Conservation (phyloP, 2,888 invertebrate genomes). For the Seira musarum region DNA sequence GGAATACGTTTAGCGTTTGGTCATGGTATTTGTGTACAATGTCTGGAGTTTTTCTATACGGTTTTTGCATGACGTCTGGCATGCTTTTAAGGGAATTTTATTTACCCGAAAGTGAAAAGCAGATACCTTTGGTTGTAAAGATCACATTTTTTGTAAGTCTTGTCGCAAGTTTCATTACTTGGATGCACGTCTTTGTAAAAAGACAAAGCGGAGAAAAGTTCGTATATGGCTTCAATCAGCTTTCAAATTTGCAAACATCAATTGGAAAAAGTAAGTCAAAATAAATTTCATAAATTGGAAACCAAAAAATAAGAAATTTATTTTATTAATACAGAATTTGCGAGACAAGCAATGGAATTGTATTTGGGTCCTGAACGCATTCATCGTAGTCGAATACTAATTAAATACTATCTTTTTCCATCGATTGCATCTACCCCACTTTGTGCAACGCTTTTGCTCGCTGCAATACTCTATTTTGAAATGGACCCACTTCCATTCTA, state of each 20-base stretch:
- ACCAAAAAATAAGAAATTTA: too few relatives aligned
- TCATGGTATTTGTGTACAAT: not conserved
- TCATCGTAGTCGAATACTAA: not conserved
- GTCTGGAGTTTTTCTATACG: not conserved
- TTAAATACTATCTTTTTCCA: conserved; percentile 10
- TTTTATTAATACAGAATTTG: too few relatives aligned
- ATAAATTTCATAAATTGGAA: not conserved
- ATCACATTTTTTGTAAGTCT: not conserved
- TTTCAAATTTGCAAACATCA: not conserved
- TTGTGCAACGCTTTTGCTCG: not conserved
- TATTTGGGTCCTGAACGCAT: not conserved
- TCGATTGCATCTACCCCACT: not conserved
- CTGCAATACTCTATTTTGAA: conserved; percentile 18
- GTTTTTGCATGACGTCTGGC: not conserved
- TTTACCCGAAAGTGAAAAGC: too few relatives aligned
- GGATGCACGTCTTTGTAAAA: not conserved
- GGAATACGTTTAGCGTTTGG: too few relatives aligned
- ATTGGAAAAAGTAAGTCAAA: not conserved
- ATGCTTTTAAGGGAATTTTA: not conserved
- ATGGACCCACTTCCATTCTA: conserved; percentile 18
- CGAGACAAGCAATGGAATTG: conserved; percentile 11
- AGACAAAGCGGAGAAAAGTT: not conserved
- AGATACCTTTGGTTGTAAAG: not conserved
- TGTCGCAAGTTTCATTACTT: not conserved
- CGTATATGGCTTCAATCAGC: conserved; percentile 2